Evolutionary conservation across 2,797 vertebrate species (phyloP).

Genomic region (Pelodytes ibericus): DNA sequence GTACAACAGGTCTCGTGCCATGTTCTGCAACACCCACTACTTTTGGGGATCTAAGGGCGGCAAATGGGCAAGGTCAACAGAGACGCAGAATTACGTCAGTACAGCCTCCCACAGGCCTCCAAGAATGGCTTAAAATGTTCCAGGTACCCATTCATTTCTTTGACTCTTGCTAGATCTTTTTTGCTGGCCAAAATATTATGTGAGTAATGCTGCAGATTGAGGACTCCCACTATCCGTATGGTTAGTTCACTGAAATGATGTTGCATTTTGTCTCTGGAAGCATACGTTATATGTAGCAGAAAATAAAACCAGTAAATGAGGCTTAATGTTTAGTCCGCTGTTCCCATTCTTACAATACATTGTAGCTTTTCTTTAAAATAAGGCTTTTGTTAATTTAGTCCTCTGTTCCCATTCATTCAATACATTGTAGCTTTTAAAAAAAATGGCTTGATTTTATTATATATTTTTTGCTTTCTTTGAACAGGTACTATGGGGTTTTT

Average conservation of each 20-base stretch:
- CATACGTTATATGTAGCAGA: neutral
- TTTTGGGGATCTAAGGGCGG: conserved; percentile 94
- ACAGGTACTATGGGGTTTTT: no score
- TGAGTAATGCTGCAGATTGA: conserved; percentile 1
- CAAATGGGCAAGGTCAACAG: conserved; percentile 95
- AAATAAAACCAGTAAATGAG: no score
- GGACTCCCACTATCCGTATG: neutral
- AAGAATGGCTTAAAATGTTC: conserved; percentile 99
- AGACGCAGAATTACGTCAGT: conserved; percentile 94
- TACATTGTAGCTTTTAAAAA: no score
- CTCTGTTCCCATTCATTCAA: no score
- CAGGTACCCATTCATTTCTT: conserved; percentile 78
- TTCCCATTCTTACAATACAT: neutral
- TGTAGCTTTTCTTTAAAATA: neutral
- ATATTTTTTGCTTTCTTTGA: no score
- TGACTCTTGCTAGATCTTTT: neutral
- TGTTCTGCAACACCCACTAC: conserved; percentile 96
- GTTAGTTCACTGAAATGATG: neutral
- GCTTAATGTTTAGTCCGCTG: neutral
- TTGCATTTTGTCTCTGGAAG: neutral
- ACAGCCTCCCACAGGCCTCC: conserved; percentile 94
- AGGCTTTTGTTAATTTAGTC: no score
- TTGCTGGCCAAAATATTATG: neutral
- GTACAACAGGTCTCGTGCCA: conserved; percentile 92
- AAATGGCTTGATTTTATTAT: no score